Percentiles rank a stretch among this genome's conserved stretches.
These are phyloP conservation scores for Gymnodraco acuticeps DNA, from an alignment of 2,797 vertebrate genomes.

Conservation along the genomic window DNA sequence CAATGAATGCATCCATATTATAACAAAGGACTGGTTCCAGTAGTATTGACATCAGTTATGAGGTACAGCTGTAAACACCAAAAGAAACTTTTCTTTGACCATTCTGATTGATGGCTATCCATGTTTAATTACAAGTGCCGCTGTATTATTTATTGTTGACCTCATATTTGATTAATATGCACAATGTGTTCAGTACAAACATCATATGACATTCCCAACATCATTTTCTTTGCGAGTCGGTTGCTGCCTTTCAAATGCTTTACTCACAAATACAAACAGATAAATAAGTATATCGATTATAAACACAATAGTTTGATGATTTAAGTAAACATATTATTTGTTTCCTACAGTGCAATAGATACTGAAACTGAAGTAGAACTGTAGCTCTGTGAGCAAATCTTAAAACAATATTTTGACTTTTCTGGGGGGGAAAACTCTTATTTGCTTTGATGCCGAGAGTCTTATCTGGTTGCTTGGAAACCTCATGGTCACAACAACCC, in stretches of 20 bases:
- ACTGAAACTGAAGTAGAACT: background rate
- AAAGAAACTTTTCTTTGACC: background rate
- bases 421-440: background rate
- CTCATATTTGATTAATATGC: background rate
- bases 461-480: background rate
- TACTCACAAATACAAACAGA: background rate
- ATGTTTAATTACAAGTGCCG: background rate
- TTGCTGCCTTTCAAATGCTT: no score
- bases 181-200: background rate
- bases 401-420: constrained; percentile 1
- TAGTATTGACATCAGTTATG: background rate
- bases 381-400: background rate
- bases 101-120: background rate
- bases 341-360: background rate
- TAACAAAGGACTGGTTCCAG: background rate
- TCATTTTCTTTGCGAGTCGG: no score
- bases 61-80: background rate
- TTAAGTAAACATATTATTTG: background rate
- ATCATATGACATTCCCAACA: background rate
- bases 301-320: background rate
- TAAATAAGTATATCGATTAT: background rate
- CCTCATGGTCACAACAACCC: background rate
- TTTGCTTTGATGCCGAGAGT: background rate
- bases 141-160: background rate
- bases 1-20: background rate